Conservation (phyloP, 2,888 invertebrate genomes). For the Ernsta delagoae region DNA sequence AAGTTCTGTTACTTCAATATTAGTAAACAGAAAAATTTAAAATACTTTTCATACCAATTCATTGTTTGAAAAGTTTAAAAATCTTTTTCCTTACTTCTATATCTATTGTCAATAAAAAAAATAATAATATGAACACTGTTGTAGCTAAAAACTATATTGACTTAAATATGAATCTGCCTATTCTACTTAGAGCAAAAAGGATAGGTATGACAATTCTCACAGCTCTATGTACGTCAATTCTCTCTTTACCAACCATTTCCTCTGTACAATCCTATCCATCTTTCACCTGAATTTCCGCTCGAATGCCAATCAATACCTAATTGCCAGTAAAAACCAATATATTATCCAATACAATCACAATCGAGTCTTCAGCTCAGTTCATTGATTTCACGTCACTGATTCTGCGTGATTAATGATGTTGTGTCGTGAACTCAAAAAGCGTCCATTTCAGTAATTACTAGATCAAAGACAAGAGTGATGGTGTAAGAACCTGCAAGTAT, state of each 20-base stretch:
- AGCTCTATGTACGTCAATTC: constrained; percentile 7
- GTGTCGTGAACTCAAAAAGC: constrained; percentile 50
- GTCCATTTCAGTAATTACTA: constrained; percentile 65
- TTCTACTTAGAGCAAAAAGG: not conserved
- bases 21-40: too few relatives aligned
- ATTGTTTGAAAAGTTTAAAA: too few relatives aligned
- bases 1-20: too few relatives aligned
- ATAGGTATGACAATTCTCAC: not conserved
- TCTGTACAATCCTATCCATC: constrained; percentile 5
- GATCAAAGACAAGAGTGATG: constrained; percentile 46
- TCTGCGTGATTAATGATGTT: constrained; percentile 62
- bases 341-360: constrained; percentile 45
- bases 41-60: too few relatives aligned
- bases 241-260: constrained; percentile 4
- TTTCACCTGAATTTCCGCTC: constrained; percentile 13
- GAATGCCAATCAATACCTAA: constrained; percentile 23
- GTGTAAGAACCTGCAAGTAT: constrained; percentile 34
- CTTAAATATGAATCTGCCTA: too few relatives aligned
- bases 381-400: constrained; percentile 67
- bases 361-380: constrained; percentile 42
- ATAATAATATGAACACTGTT: too few relatives aligned
- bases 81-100: too few relatives aligned
- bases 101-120: too few relatives aligned
- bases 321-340: constrained; percentile 36
- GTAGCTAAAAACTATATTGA: too few relatives aligned